Conservation (phyloP, 2,888 invertebrate genomes). For the Iselma pallidipennis region DNA sequence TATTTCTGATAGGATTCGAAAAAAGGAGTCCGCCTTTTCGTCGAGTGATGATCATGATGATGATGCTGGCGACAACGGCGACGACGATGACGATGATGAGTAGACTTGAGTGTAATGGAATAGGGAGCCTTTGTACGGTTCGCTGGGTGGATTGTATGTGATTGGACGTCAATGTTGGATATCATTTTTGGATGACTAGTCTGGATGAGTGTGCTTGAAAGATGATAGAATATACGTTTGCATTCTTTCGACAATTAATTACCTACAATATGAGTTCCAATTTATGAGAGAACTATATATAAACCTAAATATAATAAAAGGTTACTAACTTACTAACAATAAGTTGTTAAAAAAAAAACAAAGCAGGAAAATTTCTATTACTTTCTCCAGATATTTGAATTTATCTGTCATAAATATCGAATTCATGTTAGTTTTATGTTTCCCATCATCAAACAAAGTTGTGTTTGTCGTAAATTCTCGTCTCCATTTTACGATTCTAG, state of each 20-base stretch:
- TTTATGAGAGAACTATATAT: neutral
- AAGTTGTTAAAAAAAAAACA: too few relatives aligned
- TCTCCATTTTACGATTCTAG: neutral
- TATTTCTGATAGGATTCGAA: too few relatives aligned
- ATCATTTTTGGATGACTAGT: conserved; percentile 44
- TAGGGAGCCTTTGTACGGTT: conserved; percentile 30
- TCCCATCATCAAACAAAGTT: neutral
- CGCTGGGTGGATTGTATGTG: conserved; percentile 41
- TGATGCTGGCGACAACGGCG: neutral
- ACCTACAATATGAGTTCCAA: conserved; percentile 13
- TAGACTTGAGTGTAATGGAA: neutral
- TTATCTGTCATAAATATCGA: neutral
- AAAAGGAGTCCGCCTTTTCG: too few relatives aligned
- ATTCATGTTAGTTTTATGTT: neutral
- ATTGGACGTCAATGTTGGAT: conserved; percentile 44
- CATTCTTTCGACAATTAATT: conserved; percentile 44
- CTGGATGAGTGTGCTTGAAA: conserved; percentile 35
- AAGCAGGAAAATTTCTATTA: too few relatives aligned
- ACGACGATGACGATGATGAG: neutral
- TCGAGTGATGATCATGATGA: too few relatives aligned
- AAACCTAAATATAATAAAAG: neutral
- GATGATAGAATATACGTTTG: conserved; percentile 43
- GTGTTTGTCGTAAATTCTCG: neutral
- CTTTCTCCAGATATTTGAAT: too few relatives aligned
- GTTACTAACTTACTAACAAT: neutral